Conservation (phyloP, 2,797 vertebrate species). For the Artibeus lituratus region DNA sequence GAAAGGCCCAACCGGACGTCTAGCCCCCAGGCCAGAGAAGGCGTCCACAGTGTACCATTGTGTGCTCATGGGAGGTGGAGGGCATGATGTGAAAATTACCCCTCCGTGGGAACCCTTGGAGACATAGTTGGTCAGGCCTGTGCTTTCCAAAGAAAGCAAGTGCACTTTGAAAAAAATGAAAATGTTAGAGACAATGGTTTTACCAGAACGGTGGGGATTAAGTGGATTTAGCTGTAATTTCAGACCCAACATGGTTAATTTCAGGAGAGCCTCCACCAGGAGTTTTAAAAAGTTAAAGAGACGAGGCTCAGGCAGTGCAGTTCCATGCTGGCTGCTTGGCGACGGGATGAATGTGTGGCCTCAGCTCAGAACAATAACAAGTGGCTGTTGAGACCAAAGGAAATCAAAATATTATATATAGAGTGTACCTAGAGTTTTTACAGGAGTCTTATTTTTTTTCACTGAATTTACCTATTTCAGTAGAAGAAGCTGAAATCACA, state of each 20-base stretch:
- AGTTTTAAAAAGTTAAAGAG: constrained; percentile 47
- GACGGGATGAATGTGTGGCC: neutral
- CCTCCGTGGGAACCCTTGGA: neutral
- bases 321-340: neutral
- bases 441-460: neutral
- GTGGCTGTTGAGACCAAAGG: neutral
- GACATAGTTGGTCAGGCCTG: constrained; percentile 29
- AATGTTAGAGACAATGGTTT: constrained; percentile 30
- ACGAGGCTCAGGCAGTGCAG: neutral
- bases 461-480: neutral
- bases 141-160: constrained; percentile 53
- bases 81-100: constrained; percentile 37
- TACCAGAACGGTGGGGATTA: neutral
- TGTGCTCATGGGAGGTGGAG: neutral
- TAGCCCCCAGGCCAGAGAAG: neutral
- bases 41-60: neutral
- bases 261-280: neutral
- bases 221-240: constrained; percentile 29
- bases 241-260: constrained; percentile 23
- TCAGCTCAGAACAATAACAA: neutral
- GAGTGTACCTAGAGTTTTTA: neutral
- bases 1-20: neutral
- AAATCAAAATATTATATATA: neutral
- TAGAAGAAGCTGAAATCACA: neutral
- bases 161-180: constrained; percentile 1